Evolutionary conservation across 2,797 vertebrate genomes (phyloP).

Genomic region (Dromococcyx pavoninus): DNA sequence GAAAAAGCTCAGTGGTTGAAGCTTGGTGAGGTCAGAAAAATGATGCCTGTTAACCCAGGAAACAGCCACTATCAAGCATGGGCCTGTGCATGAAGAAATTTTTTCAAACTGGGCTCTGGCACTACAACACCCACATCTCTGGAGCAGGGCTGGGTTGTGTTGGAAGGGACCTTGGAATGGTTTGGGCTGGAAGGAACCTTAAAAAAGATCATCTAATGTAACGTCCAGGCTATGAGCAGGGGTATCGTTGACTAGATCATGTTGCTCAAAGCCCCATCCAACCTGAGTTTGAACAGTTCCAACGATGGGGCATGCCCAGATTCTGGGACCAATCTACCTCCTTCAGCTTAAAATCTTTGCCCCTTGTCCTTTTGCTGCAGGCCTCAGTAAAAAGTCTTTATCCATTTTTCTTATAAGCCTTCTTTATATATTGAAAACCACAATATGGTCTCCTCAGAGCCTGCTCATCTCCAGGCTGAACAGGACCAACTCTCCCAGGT

Average conservation of each 20-base stretch:
- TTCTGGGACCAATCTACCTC: background rate
- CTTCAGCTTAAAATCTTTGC: background rate
- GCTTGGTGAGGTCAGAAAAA: background rate
- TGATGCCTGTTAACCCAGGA: too few relatives aligned
- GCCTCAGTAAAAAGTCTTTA: too few relatives aligned
- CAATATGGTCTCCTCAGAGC: too few relatives aligned
- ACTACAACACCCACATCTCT: background rate
- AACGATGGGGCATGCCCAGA: background rate
- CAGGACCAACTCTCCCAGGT: too few relatives aligned
- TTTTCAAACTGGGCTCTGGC: background rate
- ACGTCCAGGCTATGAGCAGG: background rate
- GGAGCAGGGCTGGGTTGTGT: background rate
- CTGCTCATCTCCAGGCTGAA: too few relatives aligned
- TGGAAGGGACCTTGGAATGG: background rate
- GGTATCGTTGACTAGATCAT: background rate
- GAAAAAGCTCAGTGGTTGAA: background rate
- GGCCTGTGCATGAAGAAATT: background rate
- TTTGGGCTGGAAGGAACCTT: background rate
- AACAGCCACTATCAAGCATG: too few relatives aligned
- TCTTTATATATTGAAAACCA: too few relatives aligned
- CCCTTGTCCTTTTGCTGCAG: too few relatives aligned
- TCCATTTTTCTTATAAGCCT: too few relatives aligned
- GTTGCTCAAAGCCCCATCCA: background rate
- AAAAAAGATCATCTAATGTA: background rate
- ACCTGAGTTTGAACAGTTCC: background rate